Evolutionary conservation across 2,113 vertebrate species (phyloP).

Genomic region (Alectura lathami): DNA sequence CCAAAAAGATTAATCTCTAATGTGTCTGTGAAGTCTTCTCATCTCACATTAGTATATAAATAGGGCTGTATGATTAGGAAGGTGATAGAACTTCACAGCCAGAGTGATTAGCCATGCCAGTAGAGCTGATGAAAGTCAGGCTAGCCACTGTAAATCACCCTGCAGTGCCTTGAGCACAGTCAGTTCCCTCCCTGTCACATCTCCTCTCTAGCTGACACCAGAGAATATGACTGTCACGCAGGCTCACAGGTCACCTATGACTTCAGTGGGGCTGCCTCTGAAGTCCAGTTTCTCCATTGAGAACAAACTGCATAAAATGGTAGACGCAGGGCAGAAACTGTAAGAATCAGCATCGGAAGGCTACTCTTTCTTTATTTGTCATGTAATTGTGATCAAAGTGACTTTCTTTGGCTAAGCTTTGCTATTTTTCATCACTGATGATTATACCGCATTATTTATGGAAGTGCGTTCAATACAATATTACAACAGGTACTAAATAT

Average conservation of each 20-base stretch:
- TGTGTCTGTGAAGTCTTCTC: neutral
- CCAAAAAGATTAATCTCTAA: neutral
- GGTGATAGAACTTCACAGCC: neutral
- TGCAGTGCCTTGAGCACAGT: accelerated
- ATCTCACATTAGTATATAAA: neutral
- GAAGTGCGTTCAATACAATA: neutral
- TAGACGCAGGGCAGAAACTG: neutral
- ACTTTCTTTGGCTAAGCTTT: neutral
- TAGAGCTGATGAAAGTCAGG: neutral
- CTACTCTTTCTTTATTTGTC: too few relatives aligned
- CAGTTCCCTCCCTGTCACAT: neutral
- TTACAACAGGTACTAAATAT: neutral
- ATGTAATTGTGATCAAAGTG: neutral
- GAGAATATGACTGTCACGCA: neutral
- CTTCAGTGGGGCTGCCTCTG: neutral
- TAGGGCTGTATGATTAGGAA: neutral
- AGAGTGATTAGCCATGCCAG: neutral
- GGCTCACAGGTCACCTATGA: accelerated
- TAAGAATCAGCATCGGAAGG: neutral
- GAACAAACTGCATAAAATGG: neutral
- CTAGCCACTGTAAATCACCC: neutral
- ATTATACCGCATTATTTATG: neutral
- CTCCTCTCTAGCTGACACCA: neutral
- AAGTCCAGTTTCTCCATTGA: accelerated
- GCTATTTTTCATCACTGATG: neutral